phyloP scores from a whole-genome alignment of 2,888 invertebrate genomes.

The Rhagonycha fulva region DNA sequence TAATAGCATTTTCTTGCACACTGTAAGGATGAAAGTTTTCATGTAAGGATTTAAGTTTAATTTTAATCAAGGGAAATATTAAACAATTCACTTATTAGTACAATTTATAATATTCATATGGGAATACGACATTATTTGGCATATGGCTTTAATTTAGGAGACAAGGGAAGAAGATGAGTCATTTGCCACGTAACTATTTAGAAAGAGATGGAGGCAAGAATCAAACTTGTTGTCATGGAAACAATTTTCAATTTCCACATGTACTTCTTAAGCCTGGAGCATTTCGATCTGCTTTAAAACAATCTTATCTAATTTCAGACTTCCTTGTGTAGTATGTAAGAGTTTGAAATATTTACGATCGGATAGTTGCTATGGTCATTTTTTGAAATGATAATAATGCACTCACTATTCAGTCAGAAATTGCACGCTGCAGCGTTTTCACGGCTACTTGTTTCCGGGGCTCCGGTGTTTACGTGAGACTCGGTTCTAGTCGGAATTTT shows the following conservation, averaged over 20 bases:
- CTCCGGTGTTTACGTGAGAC: constrained; percentile 35
- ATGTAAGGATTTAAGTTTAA: not conserved
- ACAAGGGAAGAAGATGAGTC: constrained; percentile 21
- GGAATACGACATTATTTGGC: constrained; percentile 17
- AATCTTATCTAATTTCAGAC: not conserved
- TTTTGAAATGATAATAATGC: not conserved
- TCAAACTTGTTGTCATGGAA: constrained; percentile 31
- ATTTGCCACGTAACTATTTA: constrained; percentile 18
- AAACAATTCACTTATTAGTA: constrained; percentile 13
- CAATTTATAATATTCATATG: constrained; percentile 20
- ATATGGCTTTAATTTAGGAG: constrained; percentile 26
- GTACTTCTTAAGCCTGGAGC: not conserved
- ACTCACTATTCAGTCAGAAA: constrained; percentile 8
- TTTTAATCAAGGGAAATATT: constrained; percentile 8
- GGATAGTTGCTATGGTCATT: not conserved
- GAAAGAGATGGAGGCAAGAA: constrained; percentile 7
- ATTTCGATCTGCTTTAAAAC: not conserved
- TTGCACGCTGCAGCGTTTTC: constrained; percentile 34
- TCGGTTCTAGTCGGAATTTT: constrained; percentile 31
- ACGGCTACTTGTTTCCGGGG: constrained; percentile 41
- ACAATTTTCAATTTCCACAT: constrained; percentile 23
- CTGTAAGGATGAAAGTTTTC: not conserved
- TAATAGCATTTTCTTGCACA: not conserved
- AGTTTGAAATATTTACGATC: not conserved
- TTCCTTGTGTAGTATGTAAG: not conserved